Conservation (phyloP, 2,113 vertebrate genomes). For the Solenodon paradoxus region DNA sequence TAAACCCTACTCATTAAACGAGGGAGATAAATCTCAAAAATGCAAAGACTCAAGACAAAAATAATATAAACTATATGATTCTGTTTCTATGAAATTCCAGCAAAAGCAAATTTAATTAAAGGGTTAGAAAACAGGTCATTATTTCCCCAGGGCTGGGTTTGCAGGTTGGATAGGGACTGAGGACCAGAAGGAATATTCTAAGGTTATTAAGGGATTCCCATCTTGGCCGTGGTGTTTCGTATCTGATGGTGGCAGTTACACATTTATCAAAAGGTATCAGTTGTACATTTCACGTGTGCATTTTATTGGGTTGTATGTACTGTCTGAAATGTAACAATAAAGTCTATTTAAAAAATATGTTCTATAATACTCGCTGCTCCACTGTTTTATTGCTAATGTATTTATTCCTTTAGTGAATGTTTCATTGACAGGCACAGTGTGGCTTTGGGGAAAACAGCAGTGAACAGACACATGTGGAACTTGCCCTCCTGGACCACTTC, state of each 20-base stretch:
- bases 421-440: too few relatives aligned
- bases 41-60: not conserved
- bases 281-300: not conserved
- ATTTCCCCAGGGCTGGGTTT: not conserved
- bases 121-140: not conserved
- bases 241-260: not conserved
- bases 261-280: not conserved
- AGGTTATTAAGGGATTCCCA: not conserved
- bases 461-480: not conserved
- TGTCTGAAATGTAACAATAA: not conserved
- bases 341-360: not conserved
- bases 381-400: not conserved
- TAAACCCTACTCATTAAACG: not conserved
- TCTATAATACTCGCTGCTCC: not conserved
- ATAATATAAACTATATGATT: too few relatives aligned
- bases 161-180: not conserved
- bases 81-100: too few relatives aligned
- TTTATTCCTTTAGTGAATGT: not conserved
- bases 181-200: not conserved
- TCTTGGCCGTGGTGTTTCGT: not conserved
- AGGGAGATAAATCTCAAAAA: not conserved
- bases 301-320: not conserved
- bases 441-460: not conserved
- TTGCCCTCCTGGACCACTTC: not conserved
- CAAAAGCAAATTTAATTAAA: not conserved